These are phyloP conservation scores for Eubasilissa regina DNA, from an alignment of 1,140 invertebrate genomes.

Conservation along the genomic window DNA sequence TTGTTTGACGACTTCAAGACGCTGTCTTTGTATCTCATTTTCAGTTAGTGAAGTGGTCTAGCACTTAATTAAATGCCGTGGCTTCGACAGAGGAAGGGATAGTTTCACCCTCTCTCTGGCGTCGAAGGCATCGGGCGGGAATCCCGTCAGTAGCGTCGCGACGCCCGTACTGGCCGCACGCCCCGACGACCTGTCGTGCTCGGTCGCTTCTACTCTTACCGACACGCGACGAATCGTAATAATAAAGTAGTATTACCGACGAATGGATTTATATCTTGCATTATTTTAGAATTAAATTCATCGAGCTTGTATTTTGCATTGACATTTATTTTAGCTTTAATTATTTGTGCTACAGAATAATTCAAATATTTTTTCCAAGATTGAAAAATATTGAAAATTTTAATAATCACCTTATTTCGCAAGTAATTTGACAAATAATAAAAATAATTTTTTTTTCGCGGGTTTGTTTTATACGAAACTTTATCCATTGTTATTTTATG, in stretches of 20 bases:
- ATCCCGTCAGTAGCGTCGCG: constrained; percentile 25
- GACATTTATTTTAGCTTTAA: too few species aligned
- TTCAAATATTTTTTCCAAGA: too few species aligned
- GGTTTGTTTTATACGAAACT: too few species aligned
- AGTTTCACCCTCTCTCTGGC: constrained; percentile 5
- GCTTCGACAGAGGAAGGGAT: not conserved
- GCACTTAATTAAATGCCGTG: constrained; percentile 24
- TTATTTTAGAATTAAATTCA: too few species aligned
- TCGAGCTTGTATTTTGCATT: too few species aligned
- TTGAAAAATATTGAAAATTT: too few species aligned
- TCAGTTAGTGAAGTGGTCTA: constrained; percentile 20
- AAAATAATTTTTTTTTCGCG: too few species aligned
- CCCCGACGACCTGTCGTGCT: not conserved
- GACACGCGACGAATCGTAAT: constrained; percentile 24
- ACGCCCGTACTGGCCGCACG: constrained; percentile 15
- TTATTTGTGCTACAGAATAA: too few species aligned
- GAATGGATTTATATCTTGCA: not conserved
- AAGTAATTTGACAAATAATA: too few species aligned
- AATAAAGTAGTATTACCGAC: constrained; percentile 3
- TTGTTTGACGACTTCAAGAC: constrained; percentile 11
- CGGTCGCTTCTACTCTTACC: too few species aligned
- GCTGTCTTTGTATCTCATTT: not conserved
- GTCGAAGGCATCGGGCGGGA: not conserved
- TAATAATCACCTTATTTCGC: too few species aligned
- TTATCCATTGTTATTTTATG: too few species aligned